A percentile compares a stretch with the other conserved stretches of the same genome.
Conservation (phyloP, 2,888 invertebrate species). For the Aleiodes leptofemur region DNA sequence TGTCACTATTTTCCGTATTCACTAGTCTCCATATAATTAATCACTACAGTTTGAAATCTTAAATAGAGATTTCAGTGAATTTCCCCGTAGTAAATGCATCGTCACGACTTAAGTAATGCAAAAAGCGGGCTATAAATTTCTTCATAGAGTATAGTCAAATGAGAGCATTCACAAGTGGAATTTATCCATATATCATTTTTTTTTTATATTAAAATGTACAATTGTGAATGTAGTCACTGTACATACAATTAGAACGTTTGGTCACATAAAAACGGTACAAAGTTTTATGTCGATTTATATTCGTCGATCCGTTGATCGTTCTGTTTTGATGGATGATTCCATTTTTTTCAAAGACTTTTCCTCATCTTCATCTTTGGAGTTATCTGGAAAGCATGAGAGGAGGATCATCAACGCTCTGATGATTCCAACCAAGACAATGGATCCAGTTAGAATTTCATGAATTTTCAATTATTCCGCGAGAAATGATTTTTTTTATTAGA, state of each 20-base stretch:
- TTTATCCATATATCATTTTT: constrained; percentile 7
- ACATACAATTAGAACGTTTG: neutral
- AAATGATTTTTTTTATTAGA: neutral
- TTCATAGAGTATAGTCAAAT: no score
- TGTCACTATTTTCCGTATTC: constrained; percentile 21
- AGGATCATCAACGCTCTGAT: constrained; percentile 30
- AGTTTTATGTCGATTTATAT: constrained; percentile 39
- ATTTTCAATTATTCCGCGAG: constrained; percentile 11
- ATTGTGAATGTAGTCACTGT: constrained; percentile 12
- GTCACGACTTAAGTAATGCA: constrained; percentile 21
- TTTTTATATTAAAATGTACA: neutral
- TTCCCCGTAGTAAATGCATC: constrained; percentile 41
- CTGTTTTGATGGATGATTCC: constrained; percentile 37
- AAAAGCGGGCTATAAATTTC: no score
- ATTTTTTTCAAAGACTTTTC: constrained; percentile 1
- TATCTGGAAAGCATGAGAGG: constrained; percentile 11
- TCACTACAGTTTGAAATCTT: constrained; percentile 20
- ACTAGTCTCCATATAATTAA: constrained; percentile 32
- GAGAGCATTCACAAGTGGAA: neutral
- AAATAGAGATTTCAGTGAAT: constrained; percentile 45
- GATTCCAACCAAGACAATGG: constrained; percentile 23
- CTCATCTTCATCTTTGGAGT: constrained; percentile 7
- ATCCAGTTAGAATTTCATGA: constrained; percentile 19
- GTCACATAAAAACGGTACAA: constrained; percentile 39
- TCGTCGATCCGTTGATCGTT: constrained; percentile 19